Evolutionary conservation across 2,113 vertebrate genomes (phyloP), one percentile per base, ranked within the genome.

Genomic region (Poeciliopsis prolifica): DNA sequence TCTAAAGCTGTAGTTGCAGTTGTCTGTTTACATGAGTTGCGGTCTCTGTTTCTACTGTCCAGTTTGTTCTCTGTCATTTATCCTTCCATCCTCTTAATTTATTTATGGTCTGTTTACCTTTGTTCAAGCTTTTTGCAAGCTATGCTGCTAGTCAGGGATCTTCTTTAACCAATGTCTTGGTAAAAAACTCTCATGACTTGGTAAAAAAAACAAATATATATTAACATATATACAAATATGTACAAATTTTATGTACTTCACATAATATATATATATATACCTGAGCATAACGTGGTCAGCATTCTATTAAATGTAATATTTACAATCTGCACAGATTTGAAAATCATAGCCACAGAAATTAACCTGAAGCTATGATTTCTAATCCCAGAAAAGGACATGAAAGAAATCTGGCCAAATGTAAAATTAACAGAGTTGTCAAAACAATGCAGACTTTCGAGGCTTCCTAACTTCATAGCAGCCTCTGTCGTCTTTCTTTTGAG

Each of bases 401-500:
- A 72, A 28, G 71, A 68, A 69, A 48, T 24, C 51, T 68, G 60
- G 68, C 35, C 60, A 68, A 79, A 75, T 44, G 54, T 69, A 31
- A 51, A 68, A 72, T 71, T 28, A 64, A 63, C 70, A 65, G 68
- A 74, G 74, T 15, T 24, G n/a, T 61, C 33, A 24, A 13, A 19
- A 68, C 17, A 68, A 48, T 65, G n/a, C n/a, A 79, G 51, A 67
- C 37, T 13, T 65, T 74, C 74, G 13, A 80, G 48, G 63, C 60
- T 75, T 75, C 65, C 77, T 70, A 28, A 29, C 70, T 77, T 79
- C 81, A 72, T 61, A 73, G 58, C 76, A 44, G 63, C 19, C 75
- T 80, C 68, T 77, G 17, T 83, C 61, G 80, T 70, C 61, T 76
- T 64, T 70, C 74, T 72, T 68, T 78, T 80, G 83, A 90, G 74